Evolutionary conservation across 2,888 invertebrate genomes (phyloP), one percentile per base, ranked within the genome.

Genomic region (Polia nebulosa): DNA sequence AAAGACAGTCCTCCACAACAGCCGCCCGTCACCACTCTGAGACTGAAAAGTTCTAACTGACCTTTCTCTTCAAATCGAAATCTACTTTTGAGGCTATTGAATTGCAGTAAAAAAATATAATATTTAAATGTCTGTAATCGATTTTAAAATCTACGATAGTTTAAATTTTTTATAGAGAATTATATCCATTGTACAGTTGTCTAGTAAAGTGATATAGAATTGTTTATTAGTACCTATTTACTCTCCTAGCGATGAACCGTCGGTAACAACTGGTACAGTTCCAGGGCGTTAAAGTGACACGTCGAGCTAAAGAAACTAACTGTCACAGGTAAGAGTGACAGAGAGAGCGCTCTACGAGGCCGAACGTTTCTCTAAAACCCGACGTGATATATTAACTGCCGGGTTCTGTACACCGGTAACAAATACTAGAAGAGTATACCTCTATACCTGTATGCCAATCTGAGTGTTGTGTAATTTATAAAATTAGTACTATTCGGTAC

Each of bases 361-460:
- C 1, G 8, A 29, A 11, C 11, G 22, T 0, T 39, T n/a, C 17
- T 49, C 22, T 20, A 9, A 29, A 27, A 15, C n/a, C 9, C 8
- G 11, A 2, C 22, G 47, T 34, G 20, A 1, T 15, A 8, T 15
- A 20, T 25, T 13, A 0, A n/a, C 1, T 7, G 45, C 11, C 17
- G 39, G 1, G 11, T 7, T n/a, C 17, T 17, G 6, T 7, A 13
- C n/a, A n/a, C 25, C 11, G 22, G 29, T 47, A 17, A 39, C 11
- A 13, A n/a, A 57, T 20, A n/a, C n/a, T 57, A 57, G 17, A 45
- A 36, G 20, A 51, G 25, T 36, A 25, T 29, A 57, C 57, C 45
- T 67, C n/a, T 32, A 32, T 29, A 44, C 45, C 45, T 62, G 45
- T 58, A 57, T 53, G 63, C 78, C 78, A 71, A 77, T 77, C 20